Conservation (phyloP, 2,113 vertebrate species). For the Spea multiplicata region DNA sequence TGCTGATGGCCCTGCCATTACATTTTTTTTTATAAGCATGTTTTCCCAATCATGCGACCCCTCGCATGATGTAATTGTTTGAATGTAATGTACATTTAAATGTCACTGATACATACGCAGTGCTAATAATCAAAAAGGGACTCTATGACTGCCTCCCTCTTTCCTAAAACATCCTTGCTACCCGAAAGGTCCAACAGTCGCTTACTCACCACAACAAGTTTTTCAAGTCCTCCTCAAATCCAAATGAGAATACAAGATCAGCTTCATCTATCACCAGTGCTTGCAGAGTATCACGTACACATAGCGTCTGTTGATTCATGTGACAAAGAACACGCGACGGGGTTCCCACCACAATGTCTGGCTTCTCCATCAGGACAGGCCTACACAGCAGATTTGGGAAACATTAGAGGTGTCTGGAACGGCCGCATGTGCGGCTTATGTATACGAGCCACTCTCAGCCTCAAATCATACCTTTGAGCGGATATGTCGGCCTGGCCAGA, state of each 20-base stretch:
- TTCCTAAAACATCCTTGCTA: too few relatives aligned
- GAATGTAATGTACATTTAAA: too few relatives aligned
- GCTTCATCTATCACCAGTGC: constrained; percentile 87
- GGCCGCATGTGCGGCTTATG: too few relatives aligned
- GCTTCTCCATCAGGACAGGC: constrained; percentile 88
- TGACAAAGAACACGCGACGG: constrained; percentile 82
- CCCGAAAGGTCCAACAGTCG: too few relatives aligned
- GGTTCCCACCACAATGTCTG: constrained; percentile 85
- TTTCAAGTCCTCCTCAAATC: constrained; percentile 86
- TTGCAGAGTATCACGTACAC: constrained; percentile 74
- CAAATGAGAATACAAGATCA: constrained; percentile 87
- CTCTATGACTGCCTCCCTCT: too few relatives aligned
- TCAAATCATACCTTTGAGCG: constrained; percentile 72
- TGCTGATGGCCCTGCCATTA: too few relatives aligned
- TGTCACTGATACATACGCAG: too few relatives aligned
- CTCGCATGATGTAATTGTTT: too few relatives aligned
- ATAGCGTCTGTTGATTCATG: constrained; percentile 70
- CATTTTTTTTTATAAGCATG: too few relatives aligned
- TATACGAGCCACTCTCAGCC: neutral
- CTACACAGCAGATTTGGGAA: constrained; percentile 54
- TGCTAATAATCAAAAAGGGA: too few relatives aligned
- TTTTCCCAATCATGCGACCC: neutral
- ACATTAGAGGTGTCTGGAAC: too few relatives aligned
- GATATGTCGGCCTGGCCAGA: constrained; percentile 73
- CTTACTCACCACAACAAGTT: constrained; percentile 76